phyloP scores from a whole-genome alignment of 1,140 invertebrate genomes.

The Lamellibrachia luymesi region DNA sequence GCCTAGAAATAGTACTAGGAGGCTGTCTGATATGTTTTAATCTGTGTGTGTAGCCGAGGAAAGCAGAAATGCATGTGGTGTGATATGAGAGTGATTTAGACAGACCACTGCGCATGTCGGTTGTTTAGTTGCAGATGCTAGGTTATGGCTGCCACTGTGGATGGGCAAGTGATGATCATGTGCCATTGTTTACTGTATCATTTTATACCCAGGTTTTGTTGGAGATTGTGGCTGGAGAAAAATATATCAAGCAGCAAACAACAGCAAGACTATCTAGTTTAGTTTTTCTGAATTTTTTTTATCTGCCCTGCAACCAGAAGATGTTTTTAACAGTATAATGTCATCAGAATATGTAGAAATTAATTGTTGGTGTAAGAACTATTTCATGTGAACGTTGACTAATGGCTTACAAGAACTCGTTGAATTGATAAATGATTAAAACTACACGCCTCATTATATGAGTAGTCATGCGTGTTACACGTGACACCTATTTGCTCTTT shows the following conservation, averaged over 20 bases:
- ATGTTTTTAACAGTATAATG: neutral
- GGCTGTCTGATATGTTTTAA: neutral
- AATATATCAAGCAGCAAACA: neutral
- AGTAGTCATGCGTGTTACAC: neutral
- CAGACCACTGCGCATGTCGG: neutral
- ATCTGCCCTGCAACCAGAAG: neutral
- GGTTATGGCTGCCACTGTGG: neutral
- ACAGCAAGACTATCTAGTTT: neutral
- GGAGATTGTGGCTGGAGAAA: neutral
- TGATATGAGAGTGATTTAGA: neutral
- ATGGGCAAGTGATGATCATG: neutral
- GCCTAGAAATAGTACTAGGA: conserved; percentile 4
- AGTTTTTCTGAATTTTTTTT: neutral
- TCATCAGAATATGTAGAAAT: neutral
- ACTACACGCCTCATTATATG: neutral
- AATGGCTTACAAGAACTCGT: neutral
- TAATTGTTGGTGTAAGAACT: neutral
- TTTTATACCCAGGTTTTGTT: no score
- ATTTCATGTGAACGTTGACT: neutral
- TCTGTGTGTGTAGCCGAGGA: neutral
- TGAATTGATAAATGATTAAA: neutral
- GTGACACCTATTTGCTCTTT: neutral
- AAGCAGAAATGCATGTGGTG: neutral
- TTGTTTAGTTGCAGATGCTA: neutral
- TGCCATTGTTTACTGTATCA: no score